A percentile compares a stretch with the other conserved stretches of the same genome.
phyloP scores from a whole-genome alignment of 2,113 vertebrate species.

The Paradoxurus hermaphroditus region DNA sequence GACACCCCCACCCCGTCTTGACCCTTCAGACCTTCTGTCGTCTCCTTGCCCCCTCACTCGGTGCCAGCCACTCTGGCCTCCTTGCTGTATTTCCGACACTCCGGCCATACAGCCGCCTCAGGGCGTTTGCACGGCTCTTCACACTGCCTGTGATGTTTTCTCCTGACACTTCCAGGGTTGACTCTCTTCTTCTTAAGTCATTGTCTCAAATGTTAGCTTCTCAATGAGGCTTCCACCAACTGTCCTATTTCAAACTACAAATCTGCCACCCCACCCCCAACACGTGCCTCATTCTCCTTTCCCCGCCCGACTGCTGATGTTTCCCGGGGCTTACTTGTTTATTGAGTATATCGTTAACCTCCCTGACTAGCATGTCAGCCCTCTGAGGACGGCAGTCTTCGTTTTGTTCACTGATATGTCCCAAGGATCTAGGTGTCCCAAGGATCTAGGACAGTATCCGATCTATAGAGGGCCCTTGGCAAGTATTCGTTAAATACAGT shows the following conservation, averaged over 20 bases:
- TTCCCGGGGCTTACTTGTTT: neutral
- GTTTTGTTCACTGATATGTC: neutral
- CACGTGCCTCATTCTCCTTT: neutral
- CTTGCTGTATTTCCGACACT: neutral
- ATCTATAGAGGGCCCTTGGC: neutral
- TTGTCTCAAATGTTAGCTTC: neutral
- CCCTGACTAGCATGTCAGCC: neutral
- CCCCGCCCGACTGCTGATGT: neutral
- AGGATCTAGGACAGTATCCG: neutral
- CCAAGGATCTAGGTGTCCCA: neutral
- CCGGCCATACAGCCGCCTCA: neutral
- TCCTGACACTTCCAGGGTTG: too few relatives aligned
- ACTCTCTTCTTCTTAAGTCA: neutral
- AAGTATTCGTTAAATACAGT: neutral
- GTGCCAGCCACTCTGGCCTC: neutral
- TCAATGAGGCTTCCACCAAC: neutral
- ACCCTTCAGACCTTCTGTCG: too few relatives aligned
- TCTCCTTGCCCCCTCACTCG: neutral
- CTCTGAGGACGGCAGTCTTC: neutral
- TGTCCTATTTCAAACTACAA: neutral
- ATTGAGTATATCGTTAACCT: neutral
- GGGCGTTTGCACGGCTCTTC: neutral
- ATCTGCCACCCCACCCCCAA: neutral
- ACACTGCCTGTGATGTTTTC: neutral
- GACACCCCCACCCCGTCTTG: too few relatives aligned